Conservation (phyloP, 1,140 invertebrate species). For the Eulimnadia texana region DNA sequence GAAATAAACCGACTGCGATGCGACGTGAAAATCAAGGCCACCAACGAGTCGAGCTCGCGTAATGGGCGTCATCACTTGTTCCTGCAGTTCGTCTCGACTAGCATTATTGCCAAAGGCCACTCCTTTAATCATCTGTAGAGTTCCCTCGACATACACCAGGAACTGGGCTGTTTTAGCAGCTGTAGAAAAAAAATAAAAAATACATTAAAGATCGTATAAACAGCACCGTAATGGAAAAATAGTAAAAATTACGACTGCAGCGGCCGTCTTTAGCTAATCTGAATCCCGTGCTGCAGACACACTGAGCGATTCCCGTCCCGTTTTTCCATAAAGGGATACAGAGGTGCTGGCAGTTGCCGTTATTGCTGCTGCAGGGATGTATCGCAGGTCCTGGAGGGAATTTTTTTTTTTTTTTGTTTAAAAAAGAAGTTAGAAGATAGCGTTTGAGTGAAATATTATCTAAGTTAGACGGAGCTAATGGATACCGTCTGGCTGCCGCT, state of each 20-base stretch:
- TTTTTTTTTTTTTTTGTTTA: constrained; percentile 4
- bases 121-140: constrained; percentile 46
- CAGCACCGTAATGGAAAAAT: constrained; percentile 8
- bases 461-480: too few species aligned
- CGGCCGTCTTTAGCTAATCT: constrained; percentile 36
- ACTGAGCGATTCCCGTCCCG: constrained; percentile 38
- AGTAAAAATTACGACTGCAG: constrained; percentile 37
- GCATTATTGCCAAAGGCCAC: constrained; percentile 29
- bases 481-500: constrained; percentile 50
- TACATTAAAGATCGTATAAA: constrained; percentile 2
- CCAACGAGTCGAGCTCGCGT: constrained; percentile 42
- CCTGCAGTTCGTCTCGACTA: constrained; percentile 22
- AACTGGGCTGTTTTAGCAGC: constrained; percentile 37
- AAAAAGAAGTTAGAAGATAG: not conserved
- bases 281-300: constrained; percentile 53
- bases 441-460: too few species aligned
- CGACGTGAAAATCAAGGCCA: constrained; percentile 51
- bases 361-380: constrained; percentile 30
- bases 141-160: constrained; percentile 44
- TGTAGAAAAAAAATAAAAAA: constrained; percentile 24
- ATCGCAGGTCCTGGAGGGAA: constrained; percentile 24
- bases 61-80: constrained; percentile 49
- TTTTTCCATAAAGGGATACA: constrained; percentile 39
- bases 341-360: constrained; percentile 36
- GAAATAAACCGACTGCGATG: constrained; percentile 49